phyloP scores from a whole-genome alignment of 2,113 vertebrate genomes.

The Chaetops frenatus region DNA sequence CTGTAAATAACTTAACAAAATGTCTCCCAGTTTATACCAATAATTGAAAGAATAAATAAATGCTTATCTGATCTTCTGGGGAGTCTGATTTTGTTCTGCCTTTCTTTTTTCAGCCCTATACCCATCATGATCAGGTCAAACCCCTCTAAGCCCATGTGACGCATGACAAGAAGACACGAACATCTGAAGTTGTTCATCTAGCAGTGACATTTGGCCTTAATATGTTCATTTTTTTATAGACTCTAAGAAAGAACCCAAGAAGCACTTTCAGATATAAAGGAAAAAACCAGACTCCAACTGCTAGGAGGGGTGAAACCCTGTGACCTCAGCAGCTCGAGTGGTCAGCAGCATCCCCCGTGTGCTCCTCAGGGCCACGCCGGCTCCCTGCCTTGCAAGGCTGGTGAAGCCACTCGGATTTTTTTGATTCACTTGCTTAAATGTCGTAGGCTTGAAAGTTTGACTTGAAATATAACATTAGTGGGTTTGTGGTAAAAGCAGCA shows the following conservation, averaged over 20 bases:
- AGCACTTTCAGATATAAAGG: neutral
- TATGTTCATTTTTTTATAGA: neutral
- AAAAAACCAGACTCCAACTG: neutral
- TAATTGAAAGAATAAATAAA: neutral
- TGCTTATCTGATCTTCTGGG: neutral
- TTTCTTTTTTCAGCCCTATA: neutral
- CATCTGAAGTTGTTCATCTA: conserved; percentile 40
- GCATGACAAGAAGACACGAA: neutral
- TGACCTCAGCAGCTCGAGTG: neutral
- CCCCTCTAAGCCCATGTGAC: neutral
- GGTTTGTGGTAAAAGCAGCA: conserved; percentile 57
- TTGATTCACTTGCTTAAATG: neutral
- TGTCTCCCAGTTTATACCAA: neutral
- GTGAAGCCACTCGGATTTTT: neutral
- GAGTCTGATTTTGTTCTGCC: neutral
- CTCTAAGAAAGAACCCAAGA: neutral
- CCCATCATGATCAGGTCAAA: neutral
- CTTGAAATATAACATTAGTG: conserved; percentile 55
- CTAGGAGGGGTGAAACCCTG: neutral
- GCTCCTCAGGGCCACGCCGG: neutral
- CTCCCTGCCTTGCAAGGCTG: neutral
- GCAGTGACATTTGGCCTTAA: conserved; percentile 15
- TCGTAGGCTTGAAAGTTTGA: conserved; percentile 44
- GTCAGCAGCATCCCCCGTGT: neutral
- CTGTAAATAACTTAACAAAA: neutral